A percentile compares a stretch with the other conserved stretches of the same genome.
Evolutionary conservation across 1,140 invertebrate species (phyloP).

Genomic region (Phymastichus coffea): DNA sequence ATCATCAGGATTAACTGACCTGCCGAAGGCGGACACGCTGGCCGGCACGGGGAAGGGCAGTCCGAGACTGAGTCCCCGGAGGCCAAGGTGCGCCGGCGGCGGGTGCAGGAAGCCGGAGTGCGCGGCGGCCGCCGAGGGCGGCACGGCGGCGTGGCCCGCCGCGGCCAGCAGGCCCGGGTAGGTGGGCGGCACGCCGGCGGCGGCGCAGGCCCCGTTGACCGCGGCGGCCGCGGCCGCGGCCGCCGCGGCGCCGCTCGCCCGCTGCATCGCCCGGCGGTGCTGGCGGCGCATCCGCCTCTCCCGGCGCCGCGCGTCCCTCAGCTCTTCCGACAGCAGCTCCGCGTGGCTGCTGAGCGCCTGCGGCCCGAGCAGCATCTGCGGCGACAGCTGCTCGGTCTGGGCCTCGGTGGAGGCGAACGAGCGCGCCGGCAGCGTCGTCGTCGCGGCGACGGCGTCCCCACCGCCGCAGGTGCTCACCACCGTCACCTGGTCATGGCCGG

Average conservation of each 20-base stretch:
- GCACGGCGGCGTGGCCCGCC: conserved; percentile 12
- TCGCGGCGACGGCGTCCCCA: conserved; percentile 45
- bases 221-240: conserved; percentile 24
- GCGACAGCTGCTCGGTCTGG: conserved; percentile 46
- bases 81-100: conserved; percentile 51
- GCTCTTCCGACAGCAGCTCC: conserved; percentile 36
- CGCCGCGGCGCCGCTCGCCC: conserved; percentile 37
- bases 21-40: conserved; percentile 54
- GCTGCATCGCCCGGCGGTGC: conserved; percentile 43
- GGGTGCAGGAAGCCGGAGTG: conserved; percentile 46
- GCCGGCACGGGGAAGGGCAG: conserved; percentile 54
- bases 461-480: background rate
- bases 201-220: conserved; percentile 34
- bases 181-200: conserved; percentile 46
- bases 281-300: conserved; percentile 48
- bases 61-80: conserved; percentile 52
- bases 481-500: background rate
- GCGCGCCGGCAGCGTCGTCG: conserved; percentile 34
- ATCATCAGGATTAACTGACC: no score
- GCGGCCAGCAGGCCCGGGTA: conserved; percentile 38
- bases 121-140: conserved; percentile 16
- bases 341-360: conserved; percentile 27
- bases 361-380: conserved; percentile 5
- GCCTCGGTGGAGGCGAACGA: conserved; percentile 52
- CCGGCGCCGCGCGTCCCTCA: conserved; percentile 44